Evolutionary conservation across 2,888 invertebrate species (phyloP).

Genomic region (Caenorhabditis sinica): DNA sequence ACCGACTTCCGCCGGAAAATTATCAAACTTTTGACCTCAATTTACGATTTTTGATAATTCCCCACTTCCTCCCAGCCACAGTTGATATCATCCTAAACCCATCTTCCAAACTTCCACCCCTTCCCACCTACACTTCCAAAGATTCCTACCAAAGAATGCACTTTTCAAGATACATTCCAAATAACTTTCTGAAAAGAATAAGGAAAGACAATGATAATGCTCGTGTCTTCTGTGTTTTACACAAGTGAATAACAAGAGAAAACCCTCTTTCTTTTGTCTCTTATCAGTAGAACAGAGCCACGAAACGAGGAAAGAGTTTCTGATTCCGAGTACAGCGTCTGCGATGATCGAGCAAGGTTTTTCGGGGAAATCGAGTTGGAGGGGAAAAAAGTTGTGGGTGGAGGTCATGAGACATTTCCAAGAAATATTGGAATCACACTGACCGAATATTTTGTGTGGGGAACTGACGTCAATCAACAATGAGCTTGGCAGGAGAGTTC

Average conservation of each 20-base stretch:
- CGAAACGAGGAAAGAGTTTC: slow-evolving; percentile 38
- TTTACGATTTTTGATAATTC: too few species aligned
- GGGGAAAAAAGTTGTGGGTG: too few species aligned
- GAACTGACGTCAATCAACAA: slow-evolving; percentile 16
- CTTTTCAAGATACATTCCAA: slow-evolving; percentile 14
- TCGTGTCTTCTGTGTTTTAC: background rate
- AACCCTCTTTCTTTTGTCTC: slow-evolving; percentile 15
- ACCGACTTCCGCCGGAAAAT: too few species aligned
- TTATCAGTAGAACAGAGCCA: slow-evolving; percentile 44
- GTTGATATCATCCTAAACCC: background rate
- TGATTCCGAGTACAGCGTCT: slow-evolving; percentile 37
- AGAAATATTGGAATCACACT: too few species aligned
- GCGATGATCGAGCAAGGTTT: slow-evolving; percentile 9
- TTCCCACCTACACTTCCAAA: background rate
- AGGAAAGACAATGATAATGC: slow-evolving; percentile 15
- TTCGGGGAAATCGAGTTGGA: slow-evolving; percentile 24
- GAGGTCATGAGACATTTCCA: too few species aligned
- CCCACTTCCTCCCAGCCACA: too few species aligned
- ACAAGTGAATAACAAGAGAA: slow-evolving; percentile 38
- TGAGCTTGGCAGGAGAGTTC: too few species aligned
- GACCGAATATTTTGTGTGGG: too few species aligned
- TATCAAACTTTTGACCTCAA: too few species aligned
- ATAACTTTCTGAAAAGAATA: slow-evolving; percentile 17
- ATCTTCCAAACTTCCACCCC: background rate
- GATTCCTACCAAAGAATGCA: background rate